Evolutionary conservation across 2,113 vertebrate species (phyloP).

Genomic region (Rhinichthys klamathensis): DNA sequence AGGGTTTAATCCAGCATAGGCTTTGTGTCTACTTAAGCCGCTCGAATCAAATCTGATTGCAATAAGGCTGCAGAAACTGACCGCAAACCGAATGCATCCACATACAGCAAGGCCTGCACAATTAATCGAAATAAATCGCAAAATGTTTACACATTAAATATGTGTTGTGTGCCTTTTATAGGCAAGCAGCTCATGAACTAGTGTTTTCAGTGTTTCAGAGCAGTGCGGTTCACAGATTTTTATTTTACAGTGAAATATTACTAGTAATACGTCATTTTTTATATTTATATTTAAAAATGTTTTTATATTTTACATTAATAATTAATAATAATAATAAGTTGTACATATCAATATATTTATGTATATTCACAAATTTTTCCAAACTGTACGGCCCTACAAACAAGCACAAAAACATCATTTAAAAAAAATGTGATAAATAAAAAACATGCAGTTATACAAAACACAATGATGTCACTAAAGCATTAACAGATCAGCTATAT

Average conservation of each 20-base stretch:
- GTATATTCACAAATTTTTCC: too few relatives aligned
- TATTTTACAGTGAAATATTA: neutral
- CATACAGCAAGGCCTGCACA: neutral
- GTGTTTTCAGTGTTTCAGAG: neutral
- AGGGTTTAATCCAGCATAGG: slow-evolving; percentile 75
- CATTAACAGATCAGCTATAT: neutral
- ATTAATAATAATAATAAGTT: too few relatives aligned
- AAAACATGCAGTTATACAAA: neutral
- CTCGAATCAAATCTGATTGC: slow-evolving; percentile 78
- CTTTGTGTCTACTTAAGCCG: slow-evolving; percentile 76
- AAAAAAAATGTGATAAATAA: too few relatives aligned
- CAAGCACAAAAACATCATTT: too few relatives aligned
- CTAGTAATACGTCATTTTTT: neutral
- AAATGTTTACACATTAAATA: neutral
- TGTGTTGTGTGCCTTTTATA: neutral
- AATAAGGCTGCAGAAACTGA: slow-evolving; percentile 69
- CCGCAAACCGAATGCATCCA: slow-evolving; percentile 56
- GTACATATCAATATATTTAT: too few relatives aligned
- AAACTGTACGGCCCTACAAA: too few relatives aligned
- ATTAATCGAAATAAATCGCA: neutral
- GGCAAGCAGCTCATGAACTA: neutral
- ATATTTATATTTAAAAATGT: neutral
- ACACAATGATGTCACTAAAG: neutral
- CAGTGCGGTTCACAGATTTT: neutral
- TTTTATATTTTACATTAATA: too few relatives aligned